Evolutionary conservation across 2,113 vertebrate genomes (phyloP).

Genomic region (Petrocephalus microphthalmus): DNA sequence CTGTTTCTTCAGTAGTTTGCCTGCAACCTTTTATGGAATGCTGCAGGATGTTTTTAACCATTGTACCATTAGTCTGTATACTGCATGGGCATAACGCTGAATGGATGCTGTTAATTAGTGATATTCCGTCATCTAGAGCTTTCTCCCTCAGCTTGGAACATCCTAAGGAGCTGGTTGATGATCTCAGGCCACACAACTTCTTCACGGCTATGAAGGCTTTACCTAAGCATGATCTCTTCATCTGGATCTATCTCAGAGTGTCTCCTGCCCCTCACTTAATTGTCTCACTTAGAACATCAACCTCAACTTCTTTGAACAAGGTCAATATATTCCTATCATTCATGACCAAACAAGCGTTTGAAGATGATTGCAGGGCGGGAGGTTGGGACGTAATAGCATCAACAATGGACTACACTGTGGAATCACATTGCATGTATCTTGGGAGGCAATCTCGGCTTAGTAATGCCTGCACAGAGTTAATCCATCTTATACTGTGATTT

Average conservation of each 20-base stretch:
- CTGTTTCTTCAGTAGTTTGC: not conserved
- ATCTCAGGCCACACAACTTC: not conserved
- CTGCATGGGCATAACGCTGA: not conserved
- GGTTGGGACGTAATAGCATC: not conserved
- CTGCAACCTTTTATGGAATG: not conserved
- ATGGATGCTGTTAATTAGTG: not conserved
- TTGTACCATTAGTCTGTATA: not conserved
- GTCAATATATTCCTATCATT: not conserved
- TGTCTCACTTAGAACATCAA: not conserved
- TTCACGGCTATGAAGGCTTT: not conserved
- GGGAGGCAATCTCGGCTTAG: not conserved
- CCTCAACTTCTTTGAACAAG: not conserved
- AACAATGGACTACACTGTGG: not conserved
- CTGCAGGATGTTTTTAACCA: not conserved
- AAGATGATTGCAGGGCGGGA: not conserved
- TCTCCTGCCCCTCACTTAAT: not conserved
- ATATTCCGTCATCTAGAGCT: not conserved
- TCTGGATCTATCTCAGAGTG: not conserved
- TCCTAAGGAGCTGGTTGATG: not conserved
- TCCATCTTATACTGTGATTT: not conserved
- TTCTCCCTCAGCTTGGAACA: not conserved
- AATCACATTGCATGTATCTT: not conserved
- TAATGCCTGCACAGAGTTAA: not conserved
- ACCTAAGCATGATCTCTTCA: not conserved
- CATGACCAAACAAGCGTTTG: not conserved